These are phyloP conservation scores for Magallana nippona DNA, from an alignment of 2,888 invertebrate species.

Conservation along the genomic window DNA sequence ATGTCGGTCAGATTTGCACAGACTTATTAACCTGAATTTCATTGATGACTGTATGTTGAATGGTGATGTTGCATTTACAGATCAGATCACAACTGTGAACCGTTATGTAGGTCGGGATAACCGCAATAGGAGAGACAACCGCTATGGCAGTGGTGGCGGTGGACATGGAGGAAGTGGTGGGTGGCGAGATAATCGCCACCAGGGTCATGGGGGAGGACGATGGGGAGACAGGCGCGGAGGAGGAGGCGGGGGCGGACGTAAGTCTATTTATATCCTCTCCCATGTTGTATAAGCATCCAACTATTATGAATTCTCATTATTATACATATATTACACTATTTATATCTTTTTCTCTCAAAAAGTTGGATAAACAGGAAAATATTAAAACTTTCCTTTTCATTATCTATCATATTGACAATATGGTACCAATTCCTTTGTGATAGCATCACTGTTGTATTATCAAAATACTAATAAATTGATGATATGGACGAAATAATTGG, in stretches of 20 bases:
- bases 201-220: conserved; percentile 24
- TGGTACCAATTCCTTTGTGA: no score
- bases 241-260: conserved; percentile 38
- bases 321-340: no score
- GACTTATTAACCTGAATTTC: background rate
- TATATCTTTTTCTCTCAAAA: no score
- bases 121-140: conserved; percentile 48
- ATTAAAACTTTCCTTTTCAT: no score
- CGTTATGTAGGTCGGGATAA: conserved; percentile 39
- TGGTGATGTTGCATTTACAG: conserved; percentile 25
- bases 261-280: background rate
- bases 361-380: no score
- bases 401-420: no score
- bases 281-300: background rate
- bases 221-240: background rate
- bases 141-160: conserved; percentile 44
- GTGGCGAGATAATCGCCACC: conserved; percentile 37
- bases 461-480: no score
- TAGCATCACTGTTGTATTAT: no score
- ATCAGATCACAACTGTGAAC: conserved; percentile 32
- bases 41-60: conserved; percentile 15
- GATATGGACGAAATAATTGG: no score
- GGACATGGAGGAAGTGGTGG: conserved; percentile 51
- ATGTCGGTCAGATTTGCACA: background rate
- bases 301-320: no score